Base-by-base conservation (phyloP, 2,888 invertebrate genomes). In the Chrysolina oricalcia region DNA sequence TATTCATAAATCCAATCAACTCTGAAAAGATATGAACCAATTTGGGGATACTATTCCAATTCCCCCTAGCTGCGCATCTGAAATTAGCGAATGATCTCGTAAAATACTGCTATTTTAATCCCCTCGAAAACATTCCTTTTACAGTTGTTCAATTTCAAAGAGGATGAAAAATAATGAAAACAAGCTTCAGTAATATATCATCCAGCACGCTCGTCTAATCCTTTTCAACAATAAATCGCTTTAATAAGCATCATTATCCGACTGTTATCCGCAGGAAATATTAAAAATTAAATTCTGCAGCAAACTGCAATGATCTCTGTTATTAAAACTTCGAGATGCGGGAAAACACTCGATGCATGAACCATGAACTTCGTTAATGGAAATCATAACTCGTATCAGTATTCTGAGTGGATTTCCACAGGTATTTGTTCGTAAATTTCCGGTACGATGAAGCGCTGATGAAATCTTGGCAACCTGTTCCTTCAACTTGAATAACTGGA, bases 221-320 rank as follows among this genome's bases (percentile, higher is more conserved):
- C 67, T 67, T 67, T 67, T 50, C 50, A 67, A 50, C n/a, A 67
- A 50, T 67, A 50, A 67, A 48, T 35, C 27, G 48, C 67, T 50
- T 50, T 67, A 35, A 67, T 50, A 67, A 19, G 27, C 46, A 50
- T 35, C 48, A 67, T 67, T 15, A 67, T 50, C 50, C 35, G 50
- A 1, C 50, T 48, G 11, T 70, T 43, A 59, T 70, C 59, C 59
- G 27, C 69, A 43, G 69, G 69, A 62, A 41, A 70, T 70, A 70
- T 70, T 70, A 70, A 70, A 70, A 70, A 70, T 67, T 70, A 41
- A 70, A 56, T 59, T 70, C 56, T 53, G 43, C 41, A 43, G 46
- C 59, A 21, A 59, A 19, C 59, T 59, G 41, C 41, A 69, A 53
- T 23, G 69, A 70, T 46, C 27, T 66, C 46, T 46, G 15, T 23